These are phyloP conservation scores for Cyrtonyx montezumae DNA, from an alignment of 2,113 vertebrate species.

Conservation along the genomic window DNA sequence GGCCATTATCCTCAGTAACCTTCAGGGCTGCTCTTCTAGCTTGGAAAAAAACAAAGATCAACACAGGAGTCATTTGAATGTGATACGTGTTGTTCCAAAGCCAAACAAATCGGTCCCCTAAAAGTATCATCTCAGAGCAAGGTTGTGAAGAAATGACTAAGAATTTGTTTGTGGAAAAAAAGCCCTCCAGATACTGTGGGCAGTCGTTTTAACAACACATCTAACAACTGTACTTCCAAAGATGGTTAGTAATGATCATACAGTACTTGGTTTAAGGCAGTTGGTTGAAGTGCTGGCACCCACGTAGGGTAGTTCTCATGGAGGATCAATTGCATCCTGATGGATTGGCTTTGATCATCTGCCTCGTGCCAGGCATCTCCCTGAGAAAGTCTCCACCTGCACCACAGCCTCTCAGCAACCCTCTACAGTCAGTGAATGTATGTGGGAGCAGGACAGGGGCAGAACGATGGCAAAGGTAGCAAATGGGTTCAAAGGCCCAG, in stretches of 20 bases:
- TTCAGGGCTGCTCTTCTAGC: neutral
- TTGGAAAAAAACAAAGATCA: neutral
- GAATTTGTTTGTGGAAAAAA: neutral
- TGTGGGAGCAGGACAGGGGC: neutral
- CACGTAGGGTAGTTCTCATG: neutral
- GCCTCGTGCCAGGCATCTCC: neutral
- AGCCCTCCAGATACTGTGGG: accelerated
- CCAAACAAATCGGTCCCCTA: neutral
- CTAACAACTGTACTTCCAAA: neutral
- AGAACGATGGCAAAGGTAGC: neutral
- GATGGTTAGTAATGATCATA: neutral
- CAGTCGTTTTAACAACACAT: neutral
- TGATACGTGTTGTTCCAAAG: neutral
- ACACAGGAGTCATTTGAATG: neutral
- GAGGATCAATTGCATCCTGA: neutral
- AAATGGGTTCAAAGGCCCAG: neutral
- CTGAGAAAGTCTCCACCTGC: conserved; percentile 56
- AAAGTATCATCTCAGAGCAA: neutral
- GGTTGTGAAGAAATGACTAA: neutral
- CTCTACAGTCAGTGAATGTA: neutral
- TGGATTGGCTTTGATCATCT: neutral
- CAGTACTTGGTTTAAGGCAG: neutral
- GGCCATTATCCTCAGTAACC: neutral
- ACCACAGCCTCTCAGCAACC: neutral
- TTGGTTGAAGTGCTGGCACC: neutral